Evolutionary conservation across 1,140 invertebrate genomes (phyloP).

Genomic region (Ericerus pela): DNA sequence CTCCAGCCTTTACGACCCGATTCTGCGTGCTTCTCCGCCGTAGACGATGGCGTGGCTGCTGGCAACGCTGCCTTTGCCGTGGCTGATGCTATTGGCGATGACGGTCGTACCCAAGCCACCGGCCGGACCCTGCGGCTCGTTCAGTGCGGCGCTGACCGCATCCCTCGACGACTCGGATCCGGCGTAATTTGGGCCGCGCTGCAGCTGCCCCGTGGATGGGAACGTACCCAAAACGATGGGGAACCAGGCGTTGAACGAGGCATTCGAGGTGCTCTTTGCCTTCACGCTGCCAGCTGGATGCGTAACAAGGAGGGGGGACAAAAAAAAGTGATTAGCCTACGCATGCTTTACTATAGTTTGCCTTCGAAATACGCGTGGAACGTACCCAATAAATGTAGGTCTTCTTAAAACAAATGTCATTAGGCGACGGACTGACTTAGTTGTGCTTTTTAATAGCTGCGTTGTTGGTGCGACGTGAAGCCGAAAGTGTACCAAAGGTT

Average conservation of each 20-base stretch:
- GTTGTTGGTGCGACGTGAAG: no score
- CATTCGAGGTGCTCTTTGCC: constrained; percentile 19
- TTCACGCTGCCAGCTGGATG: constrained; percentile 18
- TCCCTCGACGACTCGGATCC: constrained; percentile 1
- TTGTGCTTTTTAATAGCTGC: no score
- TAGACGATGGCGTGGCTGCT: constrained; percentile 52
- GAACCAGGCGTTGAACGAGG: constrained; percentile 28
- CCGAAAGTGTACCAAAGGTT: no score
- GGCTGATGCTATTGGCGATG: constrained; percentile 51
- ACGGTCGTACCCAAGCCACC: constrained; percentile 30
- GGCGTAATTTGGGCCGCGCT: no score
- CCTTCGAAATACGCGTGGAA: no score
- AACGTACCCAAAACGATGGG: constrained; percentile 26
- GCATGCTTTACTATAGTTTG: no score
- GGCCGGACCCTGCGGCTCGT: constrained; percentile 6
- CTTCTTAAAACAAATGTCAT: no score
- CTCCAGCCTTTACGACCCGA: background rate
- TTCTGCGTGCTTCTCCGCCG: constrained; percentile 26
- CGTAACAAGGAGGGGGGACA: no score
- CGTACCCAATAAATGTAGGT: no score
- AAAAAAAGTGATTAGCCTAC: no score
- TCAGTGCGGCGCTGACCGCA: background rate
- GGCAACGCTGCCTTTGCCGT: constrained; percentile 45
- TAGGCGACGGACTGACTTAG: no score
- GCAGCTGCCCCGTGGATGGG: no score